Evolutionary conservation across 2,113 vertebrate species (phyloP).

Genomic region (Oncorhynchus masou): DNA sequence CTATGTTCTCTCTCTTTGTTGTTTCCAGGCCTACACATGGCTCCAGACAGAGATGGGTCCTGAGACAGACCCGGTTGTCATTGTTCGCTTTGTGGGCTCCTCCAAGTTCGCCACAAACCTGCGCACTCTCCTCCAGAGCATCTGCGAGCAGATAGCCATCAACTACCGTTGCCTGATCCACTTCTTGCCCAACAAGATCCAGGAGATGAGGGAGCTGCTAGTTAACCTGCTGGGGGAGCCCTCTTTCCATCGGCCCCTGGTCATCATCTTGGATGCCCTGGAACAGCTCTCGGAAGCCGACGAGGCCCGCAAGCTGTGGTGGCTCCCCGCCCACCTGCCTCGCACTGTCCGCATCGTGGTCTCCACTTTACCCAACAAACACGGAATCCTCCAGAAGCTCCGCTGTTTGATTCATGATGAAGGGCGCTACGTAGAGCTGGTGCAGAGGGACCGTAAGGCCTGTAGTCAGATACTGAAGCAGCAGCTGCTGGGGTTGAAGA

Average conservation of each 20-base stretch:
- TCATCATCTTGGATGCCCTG: slow-evolving; percentile 90
- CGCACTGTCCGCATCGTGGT: slow-evolving; percentile 90
- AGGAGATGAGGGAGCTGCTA: slow-evolving; percentile 93
- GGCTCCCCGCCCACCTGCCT: slow-evolving; percentile 93
- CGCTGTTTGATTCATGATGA: slow-evolving; percentile 90
- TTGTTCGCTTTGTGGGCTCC: slow-evolving; percentile 91
- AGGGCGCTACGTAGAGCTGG: slow-evolving; percentile 87
- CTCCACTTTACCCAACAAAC: slow-evolving; percentile 95
- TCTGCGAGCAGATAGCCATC: slow-evolving; percentile 93
- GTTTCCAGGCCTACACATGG: slow-evolving; percentile 91
- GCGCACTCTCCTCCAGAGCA: slow-evolving; percentile 88
- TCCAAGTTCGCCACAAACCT: slow-evolving; percentile 88
- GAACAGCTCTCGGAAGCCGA: slow-evolving; percentile 92
- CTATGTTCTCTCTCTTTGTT: slow-evolving; percentile 2
- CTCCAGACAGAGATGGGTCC: slow-evolving; percentile 93
- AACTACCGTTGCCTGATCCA: slow-evolving; percentile 94
- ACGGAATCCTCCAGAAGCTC: slow-evolving; percentile 94
- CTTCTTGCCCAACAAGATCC: slow-evolving; percentile 93
- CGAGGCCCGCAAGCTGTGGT: slow-evolving; percentile 95
- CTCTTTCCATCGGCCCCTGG: slow-evolving; percentile 87
- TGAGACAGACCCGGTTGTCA: slow-evolving; percentile 91
- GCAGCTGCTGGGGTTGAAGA: slow-evolving; percentile 88
- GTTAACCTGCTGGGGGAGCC: slow-evolving; percentile 93
- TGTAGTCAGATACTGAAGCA: slow-evolving; percentile 98
- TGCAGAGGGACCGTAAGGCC: slow-evolving; percentile 88